A percentile compares a stretch with the other conserved stretches of the same genome.
Conservation (phyloP, 2,113 vertebrate genomes). For the Sinocyclocheilus anophthalmus region DNA sequence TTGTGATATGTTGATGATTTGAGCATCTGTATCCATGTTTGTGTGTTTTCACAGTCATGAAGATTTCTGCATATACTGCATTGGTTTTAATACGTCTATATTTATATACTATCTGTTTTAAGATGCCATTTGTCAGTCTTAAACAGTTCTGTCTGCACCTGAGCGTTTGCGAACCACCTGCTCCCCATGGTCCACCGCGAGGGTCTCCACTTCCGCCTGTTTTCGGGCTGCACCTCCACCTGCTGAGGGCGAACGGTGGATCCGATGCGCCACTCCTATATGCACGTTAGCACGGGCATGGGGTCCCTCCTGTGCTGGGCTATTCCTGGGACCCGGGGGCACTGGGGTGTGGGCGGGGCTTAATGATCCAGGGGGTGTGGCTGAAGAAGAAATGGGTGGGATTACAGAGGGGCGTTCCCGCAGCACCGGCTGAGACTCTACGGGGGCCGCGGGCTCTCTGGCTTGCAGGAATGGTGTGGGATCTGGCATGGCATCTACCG, state of each 20-base stretch:
- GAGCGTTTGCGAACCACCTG: conserved; percentile 89
- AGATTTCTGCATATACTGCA: conserved; percentile 87
- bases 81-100: conserved; percentile 32
- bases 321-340: conserved; percentile 69
- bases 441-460: conserved; percentile 72
- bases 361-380: conserved; percentile 56
- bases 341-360: conserved; percentile 77
- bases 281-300: conserved; percentile 78
- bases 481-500: conserved; percentile 93
- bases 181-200: conserved; percentile 88
- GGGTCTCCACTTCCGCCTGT: conserved; percentile 84
- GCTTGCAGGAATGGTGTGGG: conserved; percentile 93
- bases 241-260: conserved; percentile 75
- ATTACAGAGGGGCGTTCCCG: conserved; percentile 90
- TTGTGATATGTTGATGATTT: conserved; percentile 5
- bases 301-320: conserved; percentile 84
- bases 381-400: conserved; percentile 83
- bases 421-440: conserved; percentile 80
- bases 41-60: conserved; percentile 63
- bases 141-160: conserved; percentile 95
- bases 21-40: conserved; percentile 11
- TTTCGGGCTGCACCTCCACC: conserved; percentile 71
- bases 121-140: conserved; percentile 46
- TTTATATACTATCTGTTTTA: conserved; percentile 27
- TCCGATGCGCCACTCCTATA: conserved; percentile 92